Conservation (phyloP, 2,113 vertebrate species). For the Hyla sarda region DNA sequence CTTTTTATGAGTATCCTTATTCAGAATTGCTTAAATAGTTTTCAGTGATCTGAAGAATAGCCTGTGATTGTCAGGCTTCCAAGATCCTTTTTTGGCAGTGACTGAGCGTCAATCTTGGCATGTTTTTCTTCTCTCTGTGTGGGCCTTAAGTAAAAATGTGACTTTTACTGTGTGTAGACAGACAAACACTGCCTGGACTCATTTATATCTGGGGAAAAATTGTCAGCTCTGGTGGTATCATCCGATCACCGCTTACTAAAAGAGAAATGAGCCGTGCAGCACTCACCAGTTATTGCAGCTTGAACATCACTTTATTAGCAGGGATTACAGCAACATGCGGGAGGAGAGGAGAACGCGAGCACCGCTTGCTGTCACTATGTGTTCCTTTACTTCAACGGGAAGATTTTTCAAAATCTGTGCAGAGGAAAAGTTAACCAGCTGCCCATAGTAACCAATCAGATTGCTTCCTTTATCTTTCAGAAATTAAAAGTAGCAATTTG, state of each 20-base stretch:
- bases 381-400: not conserved
- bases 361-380: too few species aligned
- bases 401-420: too few species aligned
- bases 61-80: conserved; percentile 6
- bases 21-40: conserved; percentile 30
- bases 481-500: too few species aligned
- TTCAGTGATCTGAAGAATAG: conserved; percentile 33
- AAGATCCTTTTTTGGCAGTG: conserved; percentile 37
- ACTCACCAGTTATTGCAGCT: too few species aligned
- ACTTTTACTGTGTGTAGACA: conserved; percentile 8
- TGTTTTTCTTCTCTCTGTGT: conserved; percentile 25
- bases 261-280: not conserved
- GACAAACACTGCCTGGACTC: conserved; percentile 16
- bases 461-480: too few species aligned
- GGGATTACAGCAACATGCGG: too few species aligned
- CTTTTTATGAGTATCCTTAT: conserved; percentile 10
- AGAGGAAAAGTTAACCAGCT: too few species aligned
- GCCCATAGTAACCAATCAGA: too few species aligned
- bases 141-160: conserved; percentile 31
- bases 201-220: not conserved
- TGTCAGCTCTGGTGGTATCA: not conserved
- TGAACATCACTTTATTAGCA: too few species aligned
- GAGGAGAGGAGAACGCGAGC: too few species aligned
- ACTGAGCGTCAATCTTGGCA: conserved; percentile 31
- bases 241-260: not conserved